Evolutionary conservation across 2,888 invertebrate species (phyloP).

Genomic region (Trachelus iudaicus): DNA sequence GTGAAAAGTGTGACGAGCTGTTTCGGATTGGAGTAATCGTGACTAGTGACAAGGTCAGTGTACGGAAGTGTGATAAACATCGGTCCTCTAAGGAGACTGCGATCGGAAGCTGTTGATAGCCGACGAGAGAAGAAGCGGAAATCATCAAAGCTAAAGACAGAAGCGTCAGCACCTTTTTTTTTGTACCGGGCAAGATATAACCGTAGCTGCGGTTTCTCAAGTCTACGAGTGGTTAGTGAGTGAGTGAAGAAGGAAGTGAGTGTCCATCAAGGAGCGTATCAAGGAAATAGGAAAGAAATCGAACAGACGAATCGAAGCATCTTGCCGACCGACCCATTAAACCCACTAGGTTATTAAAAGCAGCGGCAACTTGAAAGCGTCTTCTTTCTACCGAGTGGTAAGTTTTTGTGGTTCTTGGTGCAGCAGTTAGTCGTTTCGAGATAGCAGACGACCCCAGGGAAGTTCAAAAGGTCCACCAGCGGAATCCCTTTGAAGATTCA

Average conservation of each 20-base stretch:
- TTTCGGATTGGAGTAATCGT: neutral
- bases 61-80: neutral
- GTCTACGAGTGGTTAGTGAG: neutral
- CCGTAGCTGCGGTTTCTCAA: neutral
- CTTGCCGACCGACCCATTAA: neutral
- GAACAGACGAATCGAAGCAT: neutral
- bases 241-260: neutral
- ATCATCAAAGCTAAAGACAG: neutral
- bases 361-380: constrained; percentile 37
- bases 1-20: neutral
- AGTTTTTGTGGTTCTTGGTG: constrained; percentile 28
- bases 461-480: constrained; percentile 19
- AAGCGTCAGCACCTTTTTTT: neutral
- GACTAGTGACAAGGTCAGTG: neutral
- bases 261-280: neutral
- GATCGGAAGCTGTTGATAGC: neutral
- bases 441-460: constrained; percentile 4
- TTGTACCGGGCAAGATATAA: neutral
- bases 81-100: neutral
- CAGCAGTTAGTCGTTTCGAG: constrained; percentile 7
- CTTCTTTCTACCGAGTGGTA: constrained; percentile 34
- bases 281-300: neutral
- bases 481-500: constrained; percentile 36
- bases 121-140: neutral
- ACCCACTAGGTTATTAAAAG: constrained; percentile 13